These are phyloP conservation scores for Halisarca cf. caerulea DNA, from an alignment of 37 sponge, comb jelly and placozoan genomes.

Conservation along the genomic window DNA sequence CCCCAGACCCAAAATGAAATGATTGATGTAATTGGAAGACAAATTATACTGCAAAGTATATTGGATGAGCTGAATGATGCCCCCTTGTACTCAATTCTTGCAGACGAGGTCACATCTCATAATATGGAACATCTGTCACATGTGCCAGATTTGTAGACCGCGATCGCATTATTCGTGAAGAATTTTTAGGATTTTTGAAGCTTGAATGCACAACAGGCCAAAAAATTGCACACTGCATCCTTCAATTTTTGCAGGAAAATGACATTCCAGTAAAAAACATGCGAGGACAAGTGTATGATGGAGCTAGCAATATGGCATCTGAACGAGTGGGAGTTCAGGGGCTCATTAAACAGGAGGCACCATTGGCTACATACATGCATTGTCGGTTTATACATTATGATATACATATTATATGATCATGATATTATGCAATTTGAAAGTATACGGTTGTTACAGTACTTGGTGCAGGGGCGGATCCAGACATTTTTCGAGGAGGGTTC, in stretches of 20 bases:
- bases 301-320: slow-evolving; percentile 56
- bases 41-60: slow-evolving; percentile 36
- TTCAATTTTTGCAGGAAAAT: slow-evolving; percentile 35
- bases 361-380: slow-evolving; percentile 52
- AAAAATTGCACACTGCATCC: slow-evolving; percentile 37
- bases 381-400: no score
- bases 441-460: no score
- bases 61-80: slow-evolving; percentile 11
- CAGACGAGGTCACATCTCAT: slow-evolving; percentile 53
- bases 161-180: slow-evolving; percentile 44
- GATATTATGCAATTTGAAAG: no score
- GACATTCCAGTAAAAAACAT: slow-evolving; percentile 38
- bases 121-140: slow-evolving; percentile 50
- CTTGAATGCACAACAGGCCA: slow-evolving; percentile 61
- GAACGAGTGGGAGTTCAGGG: slow-evolving; percentile 42
- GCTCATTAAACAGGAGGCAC: slow-evolving; percentile 41
- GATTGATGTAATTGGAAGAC: slow-evolving; percentile 52
- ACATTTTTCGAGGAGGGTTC: no score
- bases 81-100: slow-evolving; percentile 29
- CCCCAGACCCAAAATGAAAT: slow-evolving; percentile 46
- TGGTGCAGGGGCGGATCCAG: no score
- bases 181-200: slow-evolving; percentile 48
- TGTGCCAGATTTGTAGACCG: no score
- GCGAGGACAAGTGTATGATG: slow-evolving; percentile 66
- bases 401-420: no score